phyloP scores from a whole-genome alignment of 2,797 vertebrate genomes.

The Syndactyla subalaris region DNA sequence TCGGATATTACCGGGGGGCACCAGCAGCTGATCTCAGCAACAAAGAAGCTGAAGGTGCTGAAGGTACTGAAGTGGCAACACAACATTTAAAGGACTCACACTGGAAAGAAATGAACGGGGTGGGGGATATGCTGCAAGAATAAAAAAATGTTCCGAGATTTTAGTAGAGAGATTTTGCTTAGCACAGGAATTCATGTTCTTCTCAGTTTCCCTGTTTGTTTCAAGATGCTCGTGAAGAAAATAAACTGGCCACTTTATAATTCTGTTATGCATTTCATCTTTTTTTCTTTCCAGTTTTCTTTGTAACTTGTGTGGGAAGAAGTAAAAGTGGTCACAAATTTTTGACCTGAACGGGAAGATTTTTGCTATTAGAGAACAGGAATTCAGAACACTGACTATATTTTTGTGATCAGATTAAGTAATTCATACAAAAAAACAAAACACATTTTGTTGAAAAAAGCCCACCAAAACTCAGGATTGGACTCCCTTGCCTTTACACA shows the following conservation, averaged over 20 bases:
- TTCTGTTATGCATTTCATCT: not conserved
- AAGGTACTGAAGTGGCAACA: not conserved
- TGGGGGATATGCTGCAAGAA: accelerated
- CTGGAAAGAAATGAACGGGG: accelerated
- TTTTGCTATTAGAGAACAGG: not conserved
- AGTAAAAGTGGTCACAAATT: not conserved
- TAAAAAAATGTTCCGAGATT: not conserved
- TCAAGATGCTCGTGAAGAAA: not conserved
- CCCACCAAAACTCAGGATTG: not conserved
- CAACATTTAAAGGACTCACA: not conserved
- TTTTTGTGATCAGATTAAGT: not conserved
- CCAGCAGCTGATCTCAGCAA: not conserved
- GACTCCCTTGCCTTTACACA: not conserved
- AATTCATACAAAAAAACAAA: not conserved
- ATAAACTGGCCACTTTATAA: not conserved
- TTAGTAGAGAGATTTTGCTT: not conserved
- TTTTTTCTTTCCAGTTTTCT: not conserved
- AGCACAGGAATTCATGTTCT: not conserved
- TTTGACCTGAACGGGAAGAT: not conserved
- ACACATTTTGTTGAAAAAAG: not conserved
- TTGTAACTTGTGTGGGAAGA: not conserved
- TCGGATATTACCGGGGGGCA: not conserved
- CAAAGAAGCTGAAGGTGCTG: not conserved
- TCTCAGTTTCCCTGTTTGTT: not conserved
- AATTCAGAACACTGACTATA: not conserved